These are phyloP conservation scores for Leptopilina clavipes DNA, from an alignment of 1,140 invertebrate genomes.

Conservation along the genomic window DNA sequence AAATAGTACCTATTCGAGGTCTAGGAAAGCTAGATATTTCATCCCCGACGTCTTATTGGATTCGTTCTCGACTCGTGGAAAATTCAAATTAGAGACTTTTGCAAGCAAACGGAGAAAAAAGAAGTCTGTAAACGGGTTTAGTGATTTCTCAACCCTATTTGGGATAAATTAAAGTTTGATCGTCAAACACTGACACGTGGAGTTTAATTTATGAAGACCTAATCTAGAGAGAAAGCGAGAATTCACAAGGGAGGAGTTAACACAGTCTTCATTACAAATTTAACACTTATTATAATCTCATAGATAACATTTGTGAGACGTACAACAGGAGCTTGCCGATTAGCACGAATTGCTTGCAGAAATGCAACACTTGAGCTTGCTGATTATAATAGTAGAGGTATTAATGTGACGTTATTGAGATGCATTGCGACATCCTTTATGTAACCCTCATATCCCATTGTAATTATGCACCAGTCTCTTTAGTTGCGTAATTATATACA, in stretches of 20 bases:
- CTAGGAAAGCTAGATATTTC: constrained; percentile 53
- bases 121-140: constrained; percentile 17
- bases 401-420: too few relatives aligned
- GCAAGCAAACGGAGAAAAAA: constrained; percentile 8
- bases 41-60: constrained; percentile 55
- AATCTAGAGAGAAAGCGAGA: neutral
- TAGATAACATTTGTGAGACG: too few relatives aligned
- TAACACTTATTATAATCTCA: too few relatives aligned
- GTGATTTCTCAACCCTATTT: constrained; percentile 28
- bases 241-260: too few relatives aligned
- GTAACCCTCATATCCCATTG: neutral
- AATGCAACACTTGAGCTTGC: too few relatives aligned
- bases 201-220: constrained; percentile 5
- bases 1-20: constrained; percentile 58
- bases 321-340: too few relatives aligned
- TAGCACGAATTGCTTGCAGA: too few relatives aligned
- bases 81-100: constrained; percentile 45
- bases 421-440: neutral
- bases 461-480: neutral
- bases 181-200: constrained; percentile 9
- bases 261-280: neutral
- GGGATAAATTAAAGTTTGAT: constrained; percentile 20
- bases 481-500: too few relatives aligned
- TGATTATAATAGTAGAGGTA: too few relatives aligned
- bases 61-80: constrained; percentile 40